Evolutionary conservation across 2,113 vertebrate species (phyloP).

Genomic region (Azemiops feae): DNA sequence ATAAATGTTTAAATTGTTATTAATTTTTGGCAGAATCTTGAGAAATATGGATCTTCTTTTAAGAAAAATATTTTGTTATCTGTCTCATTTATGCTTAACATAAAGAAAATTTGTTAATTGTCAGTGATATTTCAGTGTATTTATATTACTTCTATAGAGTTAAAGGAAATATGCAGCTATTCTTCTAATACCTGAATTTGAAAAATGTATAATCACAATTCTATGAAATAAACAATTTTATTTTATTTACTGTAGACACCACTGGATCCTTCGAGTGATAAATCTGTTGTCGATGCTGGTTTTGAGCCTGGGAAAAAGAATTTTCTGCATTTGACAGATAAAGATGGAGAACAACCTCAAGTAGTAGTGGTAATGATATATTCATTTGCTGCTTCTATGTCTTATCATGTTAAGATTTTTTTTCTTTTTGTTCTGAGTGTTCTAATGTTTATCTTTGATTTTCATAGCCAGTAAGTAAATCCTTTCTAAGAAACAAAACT

Average conservation of each 20-base stretch:
- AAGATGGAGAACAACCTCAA: conserved; percentile 94
- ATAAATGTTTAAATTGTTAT: not conserved
- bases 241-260: conserved; percentile 69
- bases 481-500: not conserved
- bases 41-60: not conserved
- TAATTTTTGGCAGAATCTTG: not conserved
- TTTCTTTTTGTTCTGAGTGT: not conserved
- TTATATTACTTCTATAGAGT: not conserved
- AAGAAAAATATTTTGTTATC: not conserved
- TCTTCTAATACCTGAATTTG: not conserved
- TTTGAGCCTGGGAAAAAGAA: conserved; percentile 96
- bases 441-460: not conserved
- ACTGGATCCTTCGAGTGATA: conserved; percentile 86
- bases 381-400: not conserved
- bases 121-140: not conserved
- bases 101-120: not conserved
- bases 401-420: not conserved
- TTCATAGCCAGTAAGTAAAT: not conserved
- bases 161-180: not conserved
- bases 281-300: conserved; percentile 86
- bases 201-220: not conserved
- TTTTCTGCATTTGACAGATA: conserved; percentile 92
- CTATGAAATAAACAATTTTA: not conserved
- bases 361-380: conserved; percentile 78
- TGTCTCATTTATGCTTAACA: not conserved